Base-by-base conservation (phyloP, 2,888 invertebrate species). In the Myopa testacea region DNA sequence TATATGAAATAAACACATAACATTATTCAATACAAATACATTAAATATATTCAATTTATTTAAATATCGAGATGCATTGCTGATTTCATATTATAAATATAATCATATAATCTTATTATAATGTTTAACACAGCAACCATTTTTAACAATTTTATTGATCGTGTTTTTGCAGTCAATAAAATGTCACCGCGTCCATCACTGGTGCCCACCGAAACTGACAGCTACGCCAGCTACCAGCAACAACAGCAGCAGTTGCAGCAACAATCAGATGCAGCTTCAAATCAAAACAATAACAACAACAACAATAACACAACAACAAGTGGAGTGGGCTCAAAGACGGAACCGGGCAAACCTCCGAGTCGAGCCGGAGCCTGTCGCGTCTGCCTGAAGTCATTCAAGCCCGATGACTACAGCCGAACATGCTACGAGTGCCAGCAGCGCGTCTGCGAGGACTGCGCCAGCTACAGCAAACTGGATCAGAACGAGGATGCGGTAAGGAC, bases 381-480 rank as follows among this genome's bases (percentile, higher is more conserved):
- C 40, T 96, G 96, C 88, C 91, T 96, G 82, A 97, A 97, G 89
- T 95, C 95, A 78, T 93, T 97, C 88, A 95, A 95, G 86, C 95
- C 95, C 0, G 95, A 96, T 79, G 97, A 97, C 88, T 95, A 94
- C 88, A 95, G 94, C 89, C 93, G 95, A 88, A 95, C 94, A 74
- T 97, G 97, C 90, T 94, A 94, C 85, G 96, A 96, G 90, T 97
- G 97, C 89, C 94, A 95, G 86, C 95, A 96, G 87, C 93, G 95
- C 83, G 96, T 97, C 74, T 97, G 97, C 89, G 97, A 97, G 89
- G 97, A 97, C 90, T 97, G 97, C 88, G 96, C 96, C 82, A 96
- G 96, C 75, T 97, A 97, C 89, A 96, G 96, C 83, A 95, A 95
- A 85, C 92, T 94, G 78, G 93, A 94, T 80, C 94, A 95, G 85